Conservation (phyloP, 2,113 vertebrate species). For the Ophiodon elongatus region DNA sequence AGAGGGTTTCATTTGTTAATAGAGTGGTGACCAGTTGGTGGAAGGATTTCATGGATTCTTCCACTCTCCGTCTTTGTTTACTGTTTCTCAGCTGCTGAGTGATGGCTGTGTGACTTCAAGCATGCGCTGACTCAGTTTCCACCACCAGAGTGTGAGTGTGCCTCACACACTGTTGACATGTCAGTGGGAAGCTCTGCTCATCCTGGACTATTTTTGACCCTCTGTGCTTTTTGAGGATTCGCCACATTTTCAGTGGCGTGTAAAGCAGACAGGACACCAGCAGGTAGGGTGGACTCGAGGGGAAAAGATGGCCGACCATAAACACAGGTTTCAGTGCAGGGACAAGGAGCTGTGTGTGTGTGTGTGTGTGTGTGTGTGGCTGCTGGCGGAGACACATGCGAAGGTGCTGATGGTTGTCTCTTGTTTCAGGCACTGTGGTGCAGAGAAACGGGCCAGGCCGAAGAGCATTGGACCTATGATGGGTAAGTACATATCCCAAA, state of each 20-base stretch:
- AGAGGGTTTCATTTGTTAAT: not conserved
- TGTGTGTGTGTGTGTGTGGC: not conserved
- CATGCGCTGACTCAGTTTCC: constrained; percentile 72
- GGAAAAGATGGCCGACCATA: not conserved
- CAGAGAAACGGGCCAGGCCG: constrained; percentile 52
- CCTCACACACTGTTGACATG: constrained; percentile 44
- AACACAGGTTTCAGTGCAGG: not conserved
- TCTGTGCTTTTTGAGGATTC: not conserved
- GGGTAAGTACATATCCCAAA: constrained; percentile 59
- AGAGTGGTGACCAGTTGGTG: not conserved
- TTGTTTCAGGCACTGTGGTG: constrained; percentile 76
- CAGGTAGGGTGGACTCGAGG: not conserved
- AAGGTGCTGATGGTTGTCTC: constrained; percentile 23
- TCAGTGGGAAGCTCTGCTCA: constrained; percentile 31
- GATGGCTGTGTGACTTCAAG: constrained; percentile 65
- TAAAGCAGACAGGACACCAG: not conserved
- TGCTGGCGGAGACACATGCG: not conserved
- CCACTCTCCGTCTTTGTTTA: constrained; percentile 54
- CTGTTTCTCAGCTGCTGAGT: constrained; percentile 32
- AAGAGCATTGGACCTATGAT: constrained; percentile 67
- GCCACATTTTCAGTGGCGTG: not conserved
- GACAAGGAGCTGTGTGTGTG: not conserved
- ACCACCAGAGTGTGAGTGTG: constrained; percentile 59
- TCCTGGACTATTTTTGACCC: constrained; percentile 30
- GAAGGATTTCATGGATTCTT: constrained; percentile 21